Evolutionary conservation across 2,113 vertebrate genomes (phyloP).

Genomic region (Crotalus tigris): DNA sequence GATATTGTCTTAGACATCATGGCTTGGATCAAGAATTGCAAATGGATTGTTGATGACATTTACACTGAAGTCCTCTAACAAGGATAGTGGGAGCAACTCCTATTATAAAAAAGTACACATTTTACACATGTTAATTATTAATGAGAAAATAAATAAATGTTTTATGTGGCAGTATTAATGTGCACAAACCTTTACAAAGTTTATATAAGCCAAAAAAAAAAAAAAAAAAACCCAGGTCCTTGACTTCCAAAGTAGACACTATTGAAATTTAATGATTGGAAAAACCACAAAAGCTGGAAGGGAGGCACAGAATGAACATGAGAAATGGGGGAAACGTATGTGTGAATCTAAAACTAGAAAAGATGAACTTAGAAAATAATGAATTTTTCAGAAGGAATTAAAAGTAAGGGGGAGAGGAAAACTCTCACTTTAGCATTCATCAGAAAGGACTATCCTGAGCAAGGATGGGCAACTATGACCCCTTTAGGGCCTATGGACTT

Average conservation of each 20-base stretch:
- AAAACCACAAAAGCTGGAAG: background rate
- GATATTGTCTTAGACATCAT: background rate
- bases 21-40: background rate
- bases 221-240: background rate
- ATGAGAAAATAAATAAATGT: constrained; percentile 1
- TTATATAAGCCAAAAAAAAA: background rate
- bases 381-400: background rate
- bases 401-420: background rate
- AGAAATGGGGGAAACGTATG: background rate
- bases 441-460: background rate
- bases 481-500: background rate
- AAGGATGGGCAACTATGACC: background rate
- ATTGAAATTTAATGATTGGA: background rate
- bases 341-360: background rate
- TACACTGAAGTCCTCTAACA: background rate
- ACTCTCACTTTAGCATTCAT: background rate
- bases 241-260: background rate
- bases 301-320: background rate
- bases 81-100: background rate
- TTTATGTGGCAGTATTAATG: background rate
- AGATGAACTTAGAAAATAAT: background rate
- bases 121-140: constrained; percentile 23
- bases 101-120: constrained; percentile 13
- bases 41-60: background rate
- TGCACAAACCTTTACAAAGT: constrained; percentile 1